Evolutionary conservation across 1,140 invertebrate species (phyloP), one percentile per base, ranked within the genome.

Genomic region (Conopomorpha cramerella): DNA sequence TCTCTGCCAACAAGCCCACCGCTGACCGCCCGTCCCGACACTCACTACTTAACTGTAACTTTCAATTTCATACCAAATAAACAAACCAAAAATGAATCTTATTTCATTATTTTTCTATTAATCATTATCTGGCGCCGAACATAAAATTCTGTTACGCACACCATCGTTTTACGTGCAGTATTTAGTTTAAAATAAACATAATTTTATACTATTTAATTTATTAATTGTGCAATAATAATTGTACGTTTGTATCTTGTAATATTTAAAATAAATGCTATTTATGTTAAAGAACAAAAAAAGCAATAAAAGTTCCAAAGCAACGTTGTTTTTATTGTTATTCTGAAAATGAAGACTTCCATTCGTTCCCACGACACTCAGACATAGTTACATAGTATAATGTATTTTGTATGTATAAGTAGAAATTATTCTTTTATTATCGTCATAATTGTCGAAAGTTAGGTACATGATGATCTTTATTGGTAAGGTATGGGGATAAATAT

Each of bases 171-270:
- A 55, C 49, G 52, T 59, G 54, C 52, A 57, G 54, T 71, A 70
- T n/a, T n/a, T n/a, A 60, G 44, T 55, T 58, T 63, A 62, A 65
- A 43, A 57, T 60, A 62, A 43, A 65, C 55, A 70, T 52, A 66
- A 67, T 71, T 72, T 71, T 74, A 67, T 71, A 71, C 59, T 66
- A 63, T 61, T 65, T n/a, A n/a, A 73, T 74, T 74, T 68, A 70
- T 72, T 65, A 65, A 57, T 62, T 45, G 67, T 71, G 66, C 65
- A 65, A 65, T 68, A 47, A 45, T 48, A 47, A 62, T 64, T 68
- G 62, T 71, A 67, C 66, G 66, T 68, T 65, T 74, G 59, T 74
- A 70, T 65, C 64, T 71, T 71, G 52, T 68, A 67, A 57, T 70
- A 59, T 61, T 64, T 59, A 70, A 73, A 63, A 67, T 74, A 71